A percentile compares a stretch with the other conserved stretches of the same genome.
phyloP scores from a whole-genome alignment of 1,140 invertebrate genomes.

The Globodera ellingtonae region DNA sequence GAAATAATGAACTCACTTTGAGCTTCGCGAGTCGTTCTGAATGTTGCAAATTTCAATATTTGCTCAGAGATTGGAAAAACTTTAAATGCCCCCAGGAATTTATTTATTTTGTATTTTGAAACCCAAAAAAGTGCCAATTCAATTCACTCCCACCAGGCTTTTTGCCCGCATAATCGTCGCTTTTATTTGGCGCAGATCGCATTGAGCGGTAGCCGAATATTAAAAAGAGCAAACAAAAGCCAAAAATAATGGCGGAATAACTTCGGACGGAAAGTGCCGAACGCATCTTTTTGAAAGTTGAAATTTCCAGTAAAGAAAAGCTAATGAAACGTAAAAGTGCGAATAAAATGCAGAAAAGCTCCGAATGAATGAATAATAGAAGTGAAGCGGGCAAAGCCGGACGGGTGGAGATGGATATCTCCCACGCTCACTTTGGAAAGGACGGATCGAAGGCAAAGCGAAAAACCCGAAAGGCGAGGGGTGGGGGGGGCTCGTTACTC shows the following conservation, averaged over 20 bases:
- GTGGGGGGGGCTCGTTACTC: neutral
- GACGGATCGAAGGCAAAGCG: neutral
- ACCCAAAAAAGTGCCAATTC: neutral
- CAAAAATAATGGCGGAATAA: slow-evolving; percentile 9
- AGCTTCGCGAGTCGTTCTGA: neutral
- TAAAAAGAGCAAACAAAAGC: slow-evolving; percentile 25
- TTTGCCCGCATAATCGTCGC: neutral
- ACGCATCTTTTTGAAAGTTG: neutral
- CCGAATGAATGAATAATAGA: neutral
- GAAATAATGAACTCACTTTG: neutral
- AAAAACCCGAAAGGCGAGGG: neutral
- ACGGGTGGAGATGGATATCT: neutral
- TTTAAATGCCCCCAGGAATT: neutral
- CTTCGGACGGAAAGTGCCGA: slow-evolving; percentile 12
- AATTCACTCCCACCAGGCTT: neutral
- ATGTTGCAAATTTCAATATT: neutral
- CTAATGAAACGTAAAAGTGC: no score
- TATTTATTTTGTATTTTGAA: no score
- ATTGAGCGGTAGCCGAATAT: slow-evolving; percentile 20
- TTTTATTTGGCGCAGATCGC: neutral
- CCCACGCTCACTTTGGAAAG: neutral
- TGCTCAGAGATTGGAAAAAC: slow-evolving; percentile 14
- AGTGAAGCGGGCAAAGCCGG: neutral
- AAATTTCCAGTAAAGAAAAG: neutral
- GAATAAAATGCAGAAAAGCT: neutral